Evolutionary conservation across 2,113 vertebrate species (phyloP), one percentile per base, ranked within the genome.

Genomic region (Dipodomys merriami): DNA sequence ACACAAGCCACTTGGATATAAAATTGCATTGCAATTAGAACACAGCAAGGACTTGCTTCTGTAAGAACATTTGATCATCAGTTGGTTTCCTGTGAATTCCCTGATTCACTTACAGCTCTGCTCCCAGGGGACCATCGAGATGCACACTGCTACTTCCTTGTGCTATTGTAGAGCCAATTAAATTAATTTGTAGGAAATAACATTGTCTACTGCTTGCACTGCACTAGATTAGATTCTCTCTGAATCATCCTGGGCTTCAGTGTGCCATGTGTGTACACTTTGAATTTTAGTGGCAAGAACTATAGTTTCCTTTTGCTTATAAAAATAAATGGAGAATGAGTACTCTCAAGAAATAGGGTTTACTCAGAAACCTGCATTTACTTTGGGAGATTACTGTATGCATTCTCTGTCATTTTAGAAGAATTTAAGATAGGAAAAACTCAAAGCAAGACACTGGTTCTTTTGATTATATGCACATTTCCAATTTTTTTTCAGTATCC

Each of bases 181-280:
- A 83, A 67, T 95, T 97, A 97, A 93, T 96, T 78, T 96, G 90
- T 94, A 95, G 69, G 46, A 96, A 97, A 93, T 95, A 96, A 72
- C 88, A 82, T 53, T 95, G 82, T 91, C 89, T 97, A 62, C 9
- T 12, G 16, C 72, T 96, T 4, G 11, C 62, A 85, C 10, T 65
- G 69, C 20, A 13, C 35, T 83, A 85, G 83, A 83, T 90, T 95
- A 95, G 85, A 85, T 88, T 92, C 85, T 88, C 57, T 88, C 83
- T 94, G 86, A 93, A 89, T 96, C 91, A 94, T 89, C 81, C 62
- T 82, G 64, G 13, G 16, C 88, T 93, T 92, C 64, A 67, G 30
- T 83, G 71, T 91, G 5, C 44, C 57, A 30, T 84, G 6, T 25
- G 15, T 46, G 30, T 69, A 88, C 68, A 84, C 68, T 95, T 95